phyloP scores from a whole-genome alignment of 2,113 vertebrate genomes.

The Grallaria varia region DNA sequence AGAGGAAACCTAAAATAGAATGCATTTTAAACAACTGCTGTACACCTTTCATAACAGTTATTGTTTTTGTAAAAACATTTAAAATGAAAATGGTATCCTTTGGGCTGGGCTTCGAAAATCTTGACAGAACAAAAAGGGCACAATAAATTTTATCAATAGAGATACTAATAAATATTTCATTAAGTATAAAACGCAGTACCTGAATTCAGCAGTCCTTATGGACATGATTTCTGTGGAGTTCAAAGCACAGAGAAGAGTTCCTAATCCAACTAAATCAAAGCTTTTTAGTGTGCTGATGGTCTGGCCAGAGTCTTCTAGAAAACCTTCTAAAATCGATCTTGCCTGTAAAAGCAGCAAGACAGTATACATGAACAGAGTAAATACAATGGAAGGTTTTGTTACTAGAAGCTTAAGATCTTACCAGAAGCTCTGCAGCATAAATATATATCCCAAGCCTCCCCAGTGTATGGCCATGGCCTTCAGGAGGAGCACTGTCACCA shows the following conservation, averaged over 20 bases:
- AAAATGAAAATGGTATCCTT: background rate
- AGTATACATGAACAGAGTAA: background rate
- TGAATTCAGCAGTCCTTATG: slow-evolving; percentile 75
- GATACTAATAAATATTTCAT: background rate
- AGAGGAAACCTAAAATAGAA: background rate
- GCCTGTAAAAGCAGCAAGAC: slow-evolving; percentile 56
- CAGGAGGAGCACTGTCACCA: background rate
- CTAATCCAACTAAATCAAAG: slow-evolving; percentile 79
- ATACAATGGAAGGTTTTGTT: background rate
- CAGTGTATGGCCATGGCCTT: background rate
- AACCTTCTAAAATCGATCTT: slow-evolving; percentile 73
- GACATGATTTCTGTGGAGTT: slow-evolving; percentile 67
- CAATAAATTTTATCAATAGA: background rate
- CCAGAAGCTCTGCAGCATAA: background rate
- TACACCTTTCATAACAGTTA: background rate
- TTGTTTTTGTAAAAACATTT: background rate
- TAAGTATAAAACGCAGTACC: slow-evolving; percentile 59
- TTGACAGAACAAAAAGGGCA: background rate
- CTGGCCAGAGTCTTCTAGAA: slow-evolving; percentile 77
- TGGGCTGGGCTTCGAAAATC: background rate
- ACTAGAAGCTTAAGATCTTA: background rate
- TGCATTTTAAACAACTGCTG: background rate
- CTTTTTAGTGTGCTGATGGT: slow-evolving; percentile 71
- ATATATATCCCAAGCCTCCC: background rate
- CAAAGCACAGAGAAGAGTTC: slow-evolving; percentile 73